Evolutionary conservation across 2,888 invertebrate genomes (phyloP).

Genomic region (Phengaris alcon): DNA sequence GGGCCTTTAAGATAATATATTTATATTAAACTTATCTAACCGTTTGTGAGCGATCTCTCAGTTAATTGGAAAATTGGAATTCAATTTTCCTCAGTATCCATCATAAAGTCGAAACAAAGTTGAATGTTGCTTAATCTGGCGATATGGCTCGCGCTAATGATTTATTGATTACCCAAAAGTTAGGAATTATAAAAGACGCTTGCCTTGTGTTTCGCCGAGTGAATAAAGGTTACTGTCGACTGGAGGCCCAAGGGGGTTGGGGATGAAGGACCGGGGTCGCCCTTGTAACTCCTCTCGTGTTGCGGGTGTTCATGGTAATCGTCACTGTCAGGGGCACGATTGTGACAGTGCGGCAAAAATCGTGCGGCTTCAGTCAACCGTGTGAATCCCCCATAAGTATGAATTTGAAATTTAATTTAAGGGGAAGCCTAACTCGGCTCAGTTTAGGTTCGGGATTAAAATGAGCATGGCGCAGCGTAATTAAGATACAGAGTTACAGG

Average conservation of each 20-base stretch:
- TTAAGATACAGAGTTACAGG: constrained; percentile 1
- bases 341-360: no score
- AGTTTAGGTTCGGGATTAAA: background rate
- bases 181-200: background rate
- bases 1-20: no score
- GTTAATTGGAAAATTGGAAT: background rate
- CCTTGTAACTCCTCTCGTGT: no score
- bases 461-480: background rate
- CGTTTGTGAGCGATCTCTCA: background rate
- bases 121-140: background rate
- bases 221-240: no score
- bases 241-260: no score
- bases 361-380: no score
- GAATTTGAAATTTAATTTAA: background rate
- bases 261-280: no score
- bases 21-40: background rate
- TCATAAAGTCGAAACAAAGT: background rate
- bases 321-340: no score
- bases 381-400: background rate
- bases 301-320: no score
- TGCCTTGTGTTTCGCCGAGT: no score
- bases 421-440: background rate
- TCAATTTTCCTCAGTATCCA: constrained; percentile 7
- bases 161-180: background rate
- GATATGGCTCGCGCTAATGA: background rate